Conservation (phyloP, 1,140 invertebrate genomes). For the Drosophila lacertosa region DNA sequence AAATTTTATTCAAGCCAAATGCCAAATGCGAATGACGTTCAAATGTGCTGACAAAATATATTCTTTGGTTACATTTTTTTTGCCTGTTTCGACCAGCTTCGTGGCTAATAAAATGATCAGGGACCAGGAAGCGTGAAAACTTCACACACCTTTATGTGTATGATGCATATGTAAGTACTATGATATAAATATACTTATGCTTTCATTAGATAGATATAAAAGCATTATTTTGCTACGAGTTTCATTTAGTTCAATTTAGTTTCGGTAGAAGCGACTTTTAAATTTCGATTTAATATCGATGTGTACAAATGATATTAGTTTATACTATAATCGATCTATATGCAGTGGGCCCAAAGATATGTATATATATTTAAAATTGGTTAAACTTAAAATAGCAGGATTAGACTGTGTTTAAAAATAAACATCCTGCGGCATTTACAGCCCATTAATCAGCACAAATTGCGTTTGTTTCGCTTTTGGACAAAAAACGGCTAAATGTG, state of each 20-base stretch:
- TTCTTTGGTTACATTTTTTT: background rate
- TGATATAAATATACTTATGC: no score
- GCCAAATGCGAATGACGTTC: conserved; percentile 47
- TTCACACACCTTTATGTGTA: background rate
- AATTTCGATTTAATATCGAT: no score
- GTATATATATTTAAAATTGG: no score
- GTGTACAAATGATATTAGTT: no score
- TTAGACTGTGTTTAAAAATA: background rate
- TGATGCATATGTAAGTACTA: no score
- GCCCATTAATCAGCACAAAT: conserved; percentile 17
- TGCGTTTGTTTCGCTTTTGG: conserved; percentile 10
- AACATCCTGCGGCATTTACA: background rate
- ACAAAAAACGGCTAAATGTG: background rate
- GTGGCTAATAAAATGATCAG: conserved; percentile 5
- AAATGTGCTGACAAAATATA: conserved; percentile 28
- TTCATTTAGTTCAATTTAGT: no score
- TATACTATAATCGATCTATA: no score
- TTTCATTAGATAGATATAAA: no score
- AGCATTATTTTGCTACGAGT: no score
- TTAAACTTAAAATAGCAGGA: background rate
- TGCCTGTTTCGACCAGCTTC: background rate
- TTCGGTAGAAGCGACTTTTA: no score
- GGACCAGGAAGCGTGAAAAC: background rate
- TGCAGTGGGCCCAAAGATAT: no score
- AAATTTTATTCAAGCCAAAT: conserved; percentile 60